A percentile compares a stretch with the other conserved stretches of the same genome.
Evolutionary conservation across 2,113 vertebrate genomes (phyloP).

Genomic region (Campylomormyrus tamandua): DNA sequence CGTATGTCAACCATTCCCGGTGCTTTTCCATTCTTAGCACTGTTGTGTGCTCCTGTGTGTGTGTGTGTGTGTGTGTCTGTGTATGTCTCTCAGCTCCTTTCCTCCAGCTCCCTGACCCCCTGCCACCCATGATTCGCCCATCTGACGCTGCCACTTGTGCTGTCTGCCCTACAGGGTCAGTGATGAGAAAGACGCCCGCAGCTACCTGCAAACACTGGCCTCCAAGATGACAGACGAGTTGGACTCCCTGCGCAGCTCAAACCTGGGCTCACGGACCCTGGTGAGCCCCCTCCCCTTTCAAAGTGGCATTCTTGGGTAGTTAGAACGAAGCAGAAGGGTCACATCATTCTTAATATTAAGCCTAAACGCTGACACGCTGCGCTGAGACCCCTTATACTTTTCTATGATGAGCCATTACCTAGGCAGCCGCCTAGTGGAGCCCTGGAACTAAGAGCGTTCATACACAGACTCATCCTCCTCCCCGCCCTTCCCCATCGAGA

Average conservation of each 20-base stretch:
- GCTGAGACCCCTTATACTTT: not conserved
- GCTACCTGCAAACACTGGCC: conserved; percentile 90
- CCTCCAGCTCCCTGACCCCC: not conserved
- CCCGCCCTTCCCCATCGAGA: no score
- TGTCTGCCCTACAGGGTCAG: conserved; percentile 71
- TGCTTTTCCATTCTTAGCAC: no score
- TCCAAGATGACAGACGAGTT: conserved; percentile 97
- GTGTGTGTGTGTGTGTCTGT: no score
- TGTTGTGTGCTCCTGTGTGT: no score
- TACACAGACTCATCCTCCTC: no score
- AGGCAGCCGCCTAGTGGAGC: not conserved
- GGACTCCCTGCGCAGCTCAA: conserved; percentile 79
- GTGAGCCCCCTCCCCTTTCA: conserved; percentile 52
- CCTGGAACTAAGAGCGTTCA: not conserved
- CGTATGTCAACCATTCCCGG: no score
- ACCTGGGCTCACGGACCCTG: conserved; percentile 78
- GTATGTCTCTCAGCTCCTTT: no score
- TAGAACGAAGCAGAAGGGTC: not conserved
- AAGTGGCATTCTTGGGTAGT: not conserved
- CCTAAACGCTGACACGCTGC: not conserved
- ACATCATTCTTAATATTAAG: not conserved
- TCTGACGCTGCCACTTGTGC: not conserved
- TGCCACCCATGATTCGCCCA: not conserved
- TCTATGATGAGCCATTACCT: not conserved
- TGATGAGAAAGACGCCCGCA: conserved; percentile 92